Evolutionary conservation across 2,888 invertebrate species (phyloP).

Genomic region (Dynastes grantii): DNA sequence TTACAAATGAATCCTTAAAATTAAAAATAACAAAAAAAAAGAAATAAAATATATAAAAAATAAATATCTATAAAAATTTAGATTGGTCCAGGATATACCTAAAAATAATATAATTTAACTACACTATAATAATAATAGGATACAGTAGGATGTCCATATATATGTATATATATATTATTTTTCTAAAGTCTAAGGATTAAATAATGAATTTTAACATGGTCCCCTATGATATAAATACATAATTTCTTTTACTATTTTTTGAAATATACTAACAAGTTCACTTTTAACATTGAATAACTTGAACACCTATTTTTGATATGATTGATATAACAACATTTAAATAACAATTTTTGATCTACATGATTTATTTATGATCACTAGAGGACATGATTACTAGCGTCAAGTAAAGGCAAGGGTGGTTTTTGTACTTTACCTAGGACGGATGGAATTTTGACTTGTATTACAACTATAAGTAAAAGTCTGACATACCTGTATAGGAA

Average conservation of each 20-base stretch:
- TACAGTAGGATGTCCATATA: no score
- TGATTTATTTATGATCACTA: slow-evolving; percentile 5
- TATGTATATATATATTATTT: no score
- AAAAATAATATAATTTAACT: no score
- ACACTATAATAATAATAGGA: no score
- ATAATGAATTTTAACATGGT: not conserved
- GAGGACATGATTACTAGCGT: slow-evolving; percentile 22
- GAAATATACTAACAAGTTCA: no score
- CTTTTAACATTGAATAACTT: slow-evolving; percentile 9
- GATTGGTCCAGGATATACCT: no score
- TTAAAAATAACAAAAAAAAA: no score
- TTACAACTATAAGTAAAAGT: slow-evolving; percentile 36
- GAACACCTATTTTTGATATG: slow-evolving; percentile 3
- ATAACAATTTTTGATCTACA: not conserved
- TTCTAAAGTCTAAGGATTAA: no score
- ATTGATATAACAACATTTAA: slow-evolving; percentile 27
- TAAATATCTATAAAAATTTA: no score
- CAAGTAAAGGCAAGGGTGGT: slow-evolving; percentile 35
- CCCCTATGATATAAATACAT: slow-evolving; percentile 5
- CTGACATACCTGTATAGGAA: slow-evolving; percentile 46
- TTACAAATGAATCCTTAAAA: no score
- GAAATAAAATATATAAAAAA: no score
- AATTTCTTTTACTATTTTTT: no score
- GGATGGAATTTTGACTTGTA: slow-evolving; percentile 24
- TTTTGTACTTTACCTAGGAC: slow-evolving; percentile 35